Evolutionary conservation across 1,140 invertebrate species (phyloP).

Genomic region (Harpegnathos saltator): DNA sequence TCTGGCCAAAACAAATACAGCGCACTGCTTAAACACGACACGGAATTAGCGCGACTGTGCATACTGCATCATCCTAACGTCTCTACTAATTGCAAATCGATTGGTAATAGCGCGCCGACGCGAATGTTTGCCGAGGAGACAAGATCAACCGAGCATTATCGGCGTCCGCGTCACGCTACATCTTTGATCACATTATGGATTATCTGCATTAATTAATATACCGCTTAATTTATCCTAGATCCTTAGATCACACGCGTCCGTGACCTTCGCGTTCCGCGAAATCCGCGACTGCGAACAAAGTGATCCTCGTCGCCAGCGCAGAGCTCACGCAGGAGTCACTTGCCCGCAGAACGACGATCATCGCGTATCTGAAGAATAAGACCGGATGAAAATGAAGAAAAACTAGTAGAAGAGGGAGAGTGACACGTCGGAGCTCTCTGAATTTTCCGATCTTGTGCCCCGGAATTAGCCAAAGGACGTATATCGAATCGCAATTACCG

Average conservation of each 20-base stretch:
- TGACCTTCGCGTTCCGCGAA: too few relatives aligned
- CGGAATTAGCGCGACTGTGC: conserved; percentile 56
- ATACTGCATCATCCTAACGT: conserved; percentile 56
- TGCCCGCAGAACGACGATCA: too few relatives aligned
- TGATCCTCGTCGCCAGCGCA: too few relatives aligned
- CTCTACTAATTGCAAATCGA: conserved; percentile 57
- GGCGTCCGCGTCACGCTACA: conserved; percentile 20
- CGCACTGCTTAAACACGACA: conserved; percentile 25
- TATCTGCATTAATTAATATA: conserved; percentile 25
- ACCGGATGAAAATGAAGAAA: too few relatives aligned
- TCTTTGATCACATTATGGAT: conserved; percentile 54
- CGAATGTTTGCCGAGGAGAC: conserved; percentile 49
- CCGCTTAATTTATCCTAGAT: neutral
- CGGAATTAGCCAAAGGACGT: conserved; percentile 50
- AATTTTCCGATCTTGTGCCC: conserved; percentile 32
- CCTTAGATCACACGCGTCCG: neutral
- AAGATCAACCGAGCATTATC: conserved; percentile 51
- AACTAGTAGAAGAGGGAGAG: neutral
- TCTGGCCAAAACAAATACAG: conserved; percentile 51
- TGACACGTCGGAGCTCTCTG: neutral
- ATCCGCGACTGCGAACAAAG: too few relatives aligned
- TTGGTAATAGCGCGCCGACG: conserved; percentile 42
- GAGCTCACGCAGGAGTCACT: too few relatives aligned
- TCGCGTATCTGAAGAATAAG: too few relatives aligned
- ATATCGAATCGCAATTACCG: conserved; percentile 45